A percentile compares a stretch with the other conserved stretches of the same genome.
phyloP scores from a whole-genome alignment of 2,888 invertebrate species.

The Tupiocoris notatus region DNA sequence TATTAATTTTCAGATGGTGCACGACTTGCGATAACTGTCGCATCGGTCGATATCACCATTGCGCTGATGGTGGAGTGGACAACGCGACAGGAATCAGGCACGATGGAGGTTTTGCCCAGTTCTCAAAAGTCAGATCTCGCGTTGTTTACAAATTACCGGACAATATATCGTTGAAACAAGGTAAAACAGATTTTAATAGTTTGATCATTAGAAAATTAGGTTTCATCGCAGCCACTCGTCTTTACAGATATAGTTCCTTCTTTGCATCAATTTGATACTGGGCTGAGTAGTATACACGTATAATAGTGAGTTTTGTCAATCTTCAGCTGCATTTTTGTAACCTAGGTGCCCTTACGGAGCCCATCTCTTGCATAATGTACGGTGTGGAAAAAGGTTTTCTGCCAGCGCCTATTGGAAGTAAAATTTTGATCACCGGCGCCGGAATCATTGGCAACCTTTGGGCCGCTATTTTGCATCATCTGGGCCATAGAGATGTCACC shows the following conservation, averaged over 20 bases:
- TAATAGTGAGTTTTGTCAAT: too few relatives aligned
- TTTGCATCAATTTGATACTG: too few relatives aligned
- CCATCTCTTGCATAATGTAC: constrained; percentile 68
- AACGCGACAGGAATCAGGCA: constrained; percentile 65
- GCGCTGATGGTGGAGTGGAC: constrained; percentile 61
- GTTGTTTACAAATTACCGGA: constrained; percentile 64
- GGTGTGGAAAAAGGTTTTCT: constrained; percentile 63
- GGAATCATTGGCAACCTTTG: constrained; percentile 71
- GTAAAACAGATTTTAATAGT: constrained; percentile 52
- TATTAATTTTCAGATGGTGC: constrained; percentile 65
- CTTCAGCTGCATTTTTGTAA: too few relatives aligned
- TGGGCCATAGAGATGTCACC: constrained; percentile 68
- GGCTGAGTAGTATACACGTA: too few relatives aligned
- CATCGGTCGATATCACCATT: constrained; percentile 65
- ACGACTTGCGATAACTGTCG: constrained; percentile 63
- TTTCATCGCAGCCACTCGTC: not conserved
- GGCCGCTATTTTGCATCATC: constrained; percentile 65
- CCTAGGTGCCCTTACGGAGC: constrained; percentile 68
- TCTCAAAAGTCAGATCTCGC: constrained; percentile 60
- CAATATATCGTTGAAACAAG: constrained; percentile 61
- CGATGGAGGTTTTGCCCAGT: constrained; percentile 71
- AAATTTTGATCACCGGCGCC: constrained; percentile 66
- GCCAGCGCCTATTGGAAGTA: constrained; percentile 62
- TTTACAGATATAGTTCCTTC: too few relatives aligned
- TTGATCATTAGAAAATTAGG: too few relatives aligned